Evolutionary conservation across 1,140 invertebrate genomes (phyloP).

Genomic region (Ceratina japonica): DNA sequence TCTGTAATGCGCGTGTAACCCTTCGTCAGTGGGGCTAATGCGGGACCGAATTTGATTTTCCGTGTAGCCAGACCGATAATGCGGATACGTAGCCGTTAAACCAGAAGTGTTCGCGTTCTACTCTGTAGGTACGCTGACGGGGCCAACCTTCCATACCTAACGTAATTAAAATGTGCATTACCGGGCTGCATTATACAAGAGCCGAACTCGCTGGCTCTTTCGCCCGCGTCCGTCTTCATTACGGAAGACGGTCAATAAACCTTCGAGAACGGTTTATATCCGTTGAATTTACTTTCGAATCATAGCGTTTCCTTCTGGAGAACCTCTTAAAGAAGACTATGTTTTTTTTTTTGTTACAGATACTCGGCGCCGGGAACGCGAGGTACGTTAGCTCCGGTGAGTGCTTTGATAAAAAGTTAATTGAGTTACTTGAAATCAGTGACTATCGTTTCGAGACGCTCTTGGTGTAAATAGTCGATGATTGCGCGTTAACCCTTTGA

Average conservation of each 20-base stretch:
- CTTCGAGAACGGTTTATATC: neutral
- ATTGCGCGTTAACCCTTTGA: too few species aligned
- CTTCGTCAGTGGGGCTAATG: constrained; percentile 52
- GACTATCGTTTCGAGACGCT: too few species aligned
- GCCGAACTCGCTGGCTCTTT: constrained; percentile 34
- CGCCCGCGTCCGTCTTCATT: constrained; percentile 17
- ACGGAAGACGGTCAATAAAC: constrained; percentile 2
- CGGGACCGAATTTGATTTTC: constrained; percentile 62
- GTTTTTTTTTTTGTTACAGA: too few species aligned
- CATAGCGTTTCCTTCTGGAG: too few species aligned
- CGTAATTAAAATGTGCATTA: constrained; percentile 69
- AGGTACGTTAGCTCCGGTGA: too few species aligned
- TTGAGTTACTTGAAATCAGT: too few species aligned
- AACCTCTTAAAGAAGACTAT: too few species aligned
- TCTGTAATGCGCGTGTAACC: constrained; percentile 34
- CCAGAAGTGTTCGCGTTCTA: constrained; percentile 56
- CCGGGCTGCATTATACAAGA: constrained; percentile 53
- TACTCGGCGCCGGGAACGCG: too few species aligned
- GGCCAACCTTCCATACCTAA: constrained; percentile 59
- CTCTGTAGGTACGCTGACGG: constrained; percentile 46
- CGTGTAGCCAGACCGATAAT: constrained; percentile 59
- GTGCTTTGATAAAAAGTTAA: too few species aligned
- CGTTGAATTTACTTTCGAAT: neutral
- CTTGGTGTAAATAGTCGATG: too few species aligned
- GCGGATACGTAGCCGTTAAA: constrained; percentile 60